These are phyloP conservation scores for Decapterus maruadsi DNA, from an alignment of 2,797 vertebrate genomes.

Conservation along the genomic window DNA sequence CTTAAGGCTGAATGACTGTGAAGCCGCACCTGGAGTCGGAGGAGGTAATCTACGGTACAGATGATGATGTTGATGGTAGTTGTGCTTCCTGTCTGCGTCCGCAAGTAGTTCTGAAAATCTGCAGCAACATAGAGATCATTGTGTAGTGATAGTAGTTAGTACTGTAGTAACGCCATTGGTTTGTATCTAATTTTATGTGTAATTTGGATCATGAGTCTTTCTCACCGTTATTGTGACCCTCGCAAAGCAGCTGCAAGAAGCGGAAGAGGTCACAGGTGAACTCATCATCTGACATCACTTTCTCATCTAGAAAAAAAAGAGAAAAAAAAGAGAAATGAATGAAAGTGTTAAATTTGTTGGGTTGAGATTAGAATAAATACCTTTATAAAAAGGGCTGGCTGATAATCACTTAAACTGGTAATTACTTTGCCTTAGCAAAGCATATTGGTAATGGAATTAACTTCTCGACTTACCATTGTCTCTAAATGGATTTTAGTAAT, in stretches of 20 bases:
- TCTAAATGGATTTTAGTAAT: slow-evolving; percentile 51
- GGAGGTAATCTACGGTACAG: slow-evolving; percentile 96
- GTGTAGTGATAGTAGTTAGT: too few species aligned
- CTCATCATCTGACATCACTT: slow-evolving; percentile 97
- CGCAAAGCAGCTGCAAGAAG: slow-evolving; percentile 95
- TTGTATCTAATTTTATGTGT: neutral
- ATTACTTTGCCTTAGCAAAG: slow-evolving; percentile 18
- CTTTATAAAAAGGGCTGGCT: neutral
- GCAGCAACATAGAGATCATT: slow-evolving; percentile 22
- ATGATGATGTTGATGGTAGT: slow-evolving; percentile 97
- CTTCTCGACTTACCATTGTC: slow-evolving; percentile 54
- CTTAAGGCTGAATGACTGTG: neutral
- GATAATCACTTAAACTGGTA: slow-evolving; percentile 25
- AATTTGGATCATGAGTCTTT: neutral
- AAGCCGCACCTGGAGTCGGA: slow-evolving; percentile 90
- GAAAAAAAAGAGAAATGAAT: slow-evolving; percentile 3
- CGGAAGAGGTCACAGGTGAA: slow-evolving; percentile 97
- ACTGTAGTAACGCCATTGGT: neutral
- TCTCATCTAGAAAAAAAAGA: slow-evolving; percentile 88
- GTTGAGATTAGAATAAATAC: neutral
- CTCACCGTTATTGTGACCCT: slow-evolving; percentile 96
- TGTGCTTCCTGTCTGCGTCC: slow-evolving; percentile 96
- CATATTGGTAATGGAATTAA: slow-evolving; percentile 11
- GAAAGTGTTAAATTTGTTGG: slow-evolving; percentile 1
- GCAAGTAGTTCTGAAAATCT: slow-evolving; percentile 97